Percentiles rank a stretch among this genome's conserved stretches.
Conservation (phyloP, 2,113 vertebrate species). For the Indicator maculatus region DNA sequence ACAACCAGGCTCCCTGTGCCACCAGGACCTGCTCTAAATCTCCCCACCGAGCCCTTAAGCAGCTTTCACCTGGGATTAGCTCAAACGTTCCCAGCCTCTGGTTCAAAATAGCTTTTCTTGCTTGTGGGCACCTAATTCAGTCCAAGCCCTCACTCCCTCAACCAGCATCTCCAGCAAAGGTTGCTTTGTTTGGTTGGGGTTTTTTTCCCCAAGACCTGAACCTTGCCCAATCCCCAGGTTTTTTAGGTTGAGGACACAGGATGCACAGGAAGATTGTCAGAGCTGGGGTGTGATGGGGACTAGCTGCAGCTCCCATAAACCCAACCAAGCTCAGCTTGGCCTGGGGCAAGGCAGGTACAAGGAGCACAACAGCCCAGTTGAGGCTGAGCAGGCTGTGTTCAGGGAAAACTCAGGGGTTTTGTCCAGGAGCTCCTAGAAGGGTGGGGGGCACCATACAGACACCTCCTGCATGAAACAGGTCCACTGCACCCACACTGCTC, state of each 20-base stretch:
- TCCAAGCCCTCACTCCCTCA: background rate
- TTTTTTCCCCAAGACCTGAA: background rate
- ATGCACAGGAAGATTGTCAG: fast-evolving
- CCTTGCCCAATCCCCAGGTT: background rate
- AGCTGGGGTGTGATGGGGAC: background rate
- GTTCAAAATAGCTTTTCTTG: constrained; percentile 52
- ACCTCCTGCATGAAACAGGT: fast-evolving
- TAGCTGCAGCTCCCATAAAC: background rate
- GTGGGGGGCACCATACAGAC: fast-evolving
- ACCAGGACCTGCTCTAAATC: constrained; percentile 26
- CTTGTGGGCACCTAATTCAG: background rate
- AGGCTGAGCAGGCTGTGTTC: background rate
- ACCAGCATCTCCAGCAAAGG: background rate
- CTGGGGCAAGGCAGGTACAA: background rate
- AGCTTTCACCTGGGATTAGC: constrained; percentile 62
- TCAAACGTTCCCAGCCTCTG: constrained; percentile 53
- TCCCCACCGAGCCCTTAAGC: constrained; percentile 46
- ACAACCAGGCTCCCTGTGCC: background rate
- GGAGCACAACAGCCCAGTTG: background rate
- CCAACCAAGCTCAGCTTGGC: background rate
- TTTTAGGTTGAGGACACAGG: background rate
- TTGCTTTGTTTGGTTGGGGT: too few species aligned
- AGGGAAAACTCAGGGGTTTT: background rate
- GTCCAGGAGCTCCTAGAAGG: fast-evolving
- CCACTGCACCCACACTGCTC: fast-evolving